A percentile compares a stretch with the other conserved stretches of the same genome.
phyloP scores from a whole-genome alignment of 2,888 invertebrate species.

The Lycaena phlaeas region DNA sequence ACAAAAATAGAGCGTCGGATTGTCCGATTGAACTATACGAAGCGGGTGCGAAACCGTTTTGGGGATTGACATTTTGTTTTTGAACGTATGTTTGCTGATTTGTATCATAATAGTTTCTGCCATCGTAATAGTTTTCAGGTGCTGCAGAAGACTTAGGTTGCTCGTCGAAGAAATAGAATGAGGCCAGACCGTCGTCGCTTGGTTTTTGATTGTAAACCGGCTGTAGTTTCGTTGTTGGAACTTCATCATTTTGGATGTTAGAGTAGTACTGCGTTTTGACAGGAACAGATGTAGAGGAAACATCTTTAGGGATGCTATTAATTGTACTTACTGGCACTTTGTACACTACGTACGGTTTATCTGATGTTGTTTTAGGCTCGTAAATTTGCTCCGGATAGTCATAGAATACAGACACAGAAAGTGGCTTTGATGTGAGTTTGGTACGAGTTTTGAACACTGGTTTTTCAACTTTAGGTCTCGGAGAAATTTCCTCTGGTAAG shows the following conservation, averaged over 20 bases:
- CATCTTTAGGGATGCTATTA: slow-evolving; percentile 41
- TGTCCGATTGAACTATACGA: slow-evolving; percentile 61
- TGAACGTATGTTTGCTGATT: slow-evolving; percentile 29
- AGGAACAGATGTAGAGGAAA: slow-evolving; percentile 76
- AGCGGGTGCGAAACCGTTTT: slow-evolving; percentile 45
- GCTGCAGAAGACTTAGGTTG: slow-evolving; percentile 70
- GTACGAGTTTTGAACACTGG: slow-evolving; percentile 58
- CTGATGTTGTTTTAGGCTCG: slow-evolving; percentile 53
- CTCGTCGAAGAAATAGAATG: slow-evolving; percentile 81
- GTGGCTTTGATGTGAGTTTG: slow-evolving; percentile 63
- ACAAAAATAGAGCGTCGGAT: slow-evolving; percentile 56
- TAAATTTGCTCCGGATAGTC: slow-evolving; percentile 60
- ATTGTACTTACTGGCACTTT: slow-evolving; percentile 57
- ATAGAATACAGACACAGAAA: slow-evolving; percentile 62
- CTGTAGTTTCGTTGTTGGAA: slow-evolving; percentile 67
- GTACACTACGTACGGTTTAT: slow-evolving; percentile 66
- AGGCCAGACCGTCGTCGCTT: slow-evolving; percentile 64
- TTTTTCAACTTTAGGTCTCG: slow-evolving; percentile 56
- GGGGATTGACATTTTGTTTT: slow-evolving; percentile 41
- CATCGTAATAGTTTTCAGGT: slow-evolving; percentile 64
- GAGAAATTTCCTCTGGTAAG: slow-evolving; percentile 45
- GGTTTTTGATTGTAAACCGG: slow-evolving; percentile 61
- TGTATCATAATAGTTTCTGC: slow-evolving; percentile 59
- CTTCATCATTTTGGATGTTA: slow-evolving; percentile 66
- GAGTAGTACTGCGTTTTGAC: slow-evolving; percentile 75